Evolutionary conservation across 2,888 invertebrate species (phyloP), one percentile per base, ranked within the genome.

Genomic region (Timandra comae): DNA sequence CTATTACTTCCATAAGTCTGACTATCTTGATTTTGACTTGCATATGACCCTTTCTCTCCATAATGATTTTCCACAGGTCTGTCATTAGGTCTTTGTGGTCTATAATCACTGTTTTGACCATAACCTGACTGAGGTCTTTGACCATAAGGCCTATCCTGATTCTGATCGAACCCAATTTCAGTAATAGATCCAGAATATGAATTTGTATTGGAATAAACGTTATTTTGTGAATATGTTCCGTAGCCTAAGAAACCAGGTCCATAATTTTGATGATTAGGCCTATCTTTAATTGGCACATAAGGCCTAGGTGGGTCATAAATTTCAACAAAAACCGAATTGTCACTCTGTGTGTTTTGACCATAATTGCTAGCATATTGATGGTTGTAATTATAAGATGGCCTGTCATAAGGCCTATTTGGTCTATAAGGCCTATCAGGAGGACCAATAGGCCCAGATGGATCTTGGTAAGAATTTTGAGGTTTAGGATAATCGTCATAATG

Each of bases 241-340:
- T 66, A 69, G 0, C 64, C 67, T 25, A 63, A 59, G 24, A 63
- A 62, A 0, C 62, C 61, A 38, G 52, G 52, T 0, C 62, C 64
- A 38, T 67, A 56, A 26, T 51, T 29, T n/a, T 43, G 40, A 10
- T 42, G 31, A 1, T 32, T 30, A 11, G 49, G 49, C 21, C 49
- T 38, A 20, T 49, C 43, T 34, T 57, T 31, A 63, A 77, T 39
- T 12, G 71, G 71, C 13, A 54, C 61, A 20, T 73, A 75, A 3
- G 74, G 74, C 33, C 72, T 63, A 1, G 79, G 79, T 3, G 82
- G 84, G 34, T 84, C 84, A 23, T 65, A 49, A 11, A 84, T 84
- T 61, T 80, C 73, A 0, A 82, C 59, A 26, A 79, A 63, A 21
- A 82, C 64, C 0, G 73, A 67, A 45, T 82, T 76, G 27, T 81